phyloP scores from a whole-genome alignment of 2,113 vertebrate species.

The Hassar affinis region DNA sequence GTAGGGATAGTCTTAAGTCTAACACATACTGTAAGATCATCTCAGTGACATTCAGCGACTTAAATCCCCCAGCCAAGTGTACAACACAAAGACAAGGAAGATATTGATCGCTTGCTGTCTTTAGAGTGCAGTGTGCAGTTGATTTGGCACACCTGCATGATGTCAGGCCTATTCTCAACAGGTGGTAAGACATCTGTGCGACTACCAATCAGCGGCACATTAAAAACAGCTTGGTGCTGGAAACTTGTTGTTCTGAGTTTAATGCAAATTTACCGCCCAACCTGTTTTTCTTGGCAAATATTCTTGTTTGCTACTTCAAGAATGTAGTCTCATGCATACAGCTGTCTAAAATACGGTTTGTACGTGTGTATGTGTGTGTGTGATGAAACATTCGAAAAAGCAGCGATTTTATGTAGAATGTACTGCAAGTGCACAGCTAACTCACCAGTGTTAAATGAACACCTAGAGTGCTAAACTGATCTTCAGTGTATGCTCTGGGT shows the following conservation, averaged over 20 bases:
- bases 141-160: conserved; percentile 56
- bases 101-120: conserved; percentile 50
- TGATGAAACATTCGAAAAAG: neutral
- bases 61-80: conserved; percentile 11
- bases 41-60: conserved; percentile 10
- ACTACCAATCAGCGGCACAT: conserved; percentile 47
- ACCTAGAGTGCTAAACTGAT: conserved; percentile 35
- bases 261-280: conserved; percentile 50
- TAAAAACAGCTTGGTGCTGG: conserved; percentile 54
- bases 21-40: neutral
- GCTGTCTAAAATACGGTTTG: conserved; percentile 20
- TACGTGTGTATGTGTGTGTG: conserved; percentile 1
- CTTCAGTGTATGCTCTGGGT: conserved; percentile 20
- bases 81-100: conserved; percentile 36
- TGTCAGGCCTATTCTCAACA: conserved; percentile 56
- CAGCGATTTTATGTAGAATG: neutral
- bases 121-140: conserved; percentile 51
- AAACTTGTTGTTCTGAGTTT: conserved; percentile 52
- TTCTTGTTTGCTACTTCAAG: conserved; percentile 47
- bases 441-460: conserved; percentile 33
- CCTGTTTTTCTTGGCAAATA: conserved; percentile 39
- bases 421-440: conserved; percentile 20
- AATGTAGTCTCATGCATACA: conserved; percentile 28
- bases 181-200: conserved; percentile 53
- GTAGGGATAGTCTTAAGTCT: neutral